Base-by-base conservation (phyloP, 37 sponge, comb jelly and placozoan species). In the Haliclona indistincta region DNA sequence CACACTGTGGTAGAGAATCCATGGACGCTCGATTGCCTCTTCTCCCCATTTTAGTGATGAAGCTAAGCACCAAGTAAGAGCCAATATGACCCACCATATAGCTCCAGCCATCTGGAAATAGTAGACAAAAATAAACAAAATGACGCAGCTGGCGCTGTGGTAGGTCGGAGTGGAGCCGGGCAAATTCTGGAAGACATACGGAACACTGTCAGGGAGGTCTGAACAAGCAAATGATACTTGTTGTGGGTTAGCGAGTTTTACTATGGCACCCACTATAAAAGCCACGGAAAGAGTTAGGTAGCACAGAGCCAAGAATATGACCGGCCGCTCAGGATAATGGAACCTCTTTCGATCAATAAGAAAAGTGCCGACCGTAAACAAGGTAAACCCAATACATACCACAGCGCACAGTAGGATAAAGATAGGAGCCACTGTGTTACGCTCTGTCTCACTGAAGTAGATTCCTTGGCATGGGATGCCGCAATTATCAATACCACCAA, bases 31-130 rank as follows among this genome's bases (percentile, higher is more conserved):
- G 15, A 96, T 89, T 2, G 97, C 93, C 64, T 96, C 97, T 41
- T 92, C 90, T 0, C 93, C 93, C 97, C 97, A 96, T 76, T 96
- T 96, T 40, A 96, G 77, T 4, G 84, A 74, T 10, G 97, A 93
- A 23, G 97, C 97, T 32, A 96, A 75, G 81, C 92, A 92, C 97
- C 97, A 96, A 17, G 93, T 92, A 56, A 96, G 63, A 28, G 94
- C 92, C 52, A 96, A 79, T 26, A 96, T 70, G 43, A 84, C 87
- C 93, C 93, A 96, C 95, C 95, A 90, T 32, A 86, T 34, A 8
- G 70, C 67, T 8, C 85, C 76, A 10, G 94, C 91, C 94, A 94
- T 94, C 40, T 78, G 78, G 37, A 83, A 78, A 71, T 64, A 94
- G 64, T 94, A 94, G 41, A 86, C 73, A 26, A 94, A 35, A n/a